Conservation (phyloP, 2,113 vertebrate species). For the Osmerus eperlanus region DNA sequence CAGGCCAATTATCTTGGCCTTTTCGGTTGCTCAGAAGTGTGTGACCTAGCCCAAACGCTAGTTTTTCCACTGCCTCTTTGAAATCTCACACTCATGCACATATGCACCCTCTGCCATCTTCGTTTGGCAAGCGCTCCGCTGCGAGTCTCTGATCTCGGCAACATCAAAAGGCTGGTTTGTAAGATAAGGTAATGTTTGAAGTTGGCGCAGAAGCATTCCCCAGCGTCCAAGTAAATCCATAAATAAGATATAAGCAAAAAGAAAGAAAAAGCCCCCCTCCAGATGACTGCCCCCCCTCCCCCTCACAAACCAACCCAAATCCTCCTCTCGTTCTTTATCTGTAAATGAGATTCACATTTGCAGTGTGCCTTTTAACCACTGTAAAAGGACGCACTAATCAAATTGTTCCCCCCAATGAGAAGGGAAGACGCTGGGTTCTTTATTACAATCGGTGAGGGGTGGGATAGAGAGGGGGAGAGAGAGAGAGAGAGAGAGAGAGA, state of each 20-base stretch:
- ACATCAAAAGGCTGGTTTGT: slow-evolving; percentile 92
- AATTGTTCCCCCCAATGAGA: slow-evolving; percentile 49
- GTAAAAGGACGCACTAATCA: slow-evolving; percentile 53
- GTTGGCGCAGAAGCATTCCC: slow-evolving; percentile 84
- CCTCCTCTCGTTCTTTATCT: slow-evolving; percentile 67
- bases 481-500: too few species aligned
- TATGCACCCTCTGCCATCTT: slow-evolving; percentile 80
- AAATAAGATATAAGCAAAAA: slow-evolving; percentile 90
- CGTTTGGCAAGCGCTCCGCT: slow-evolving; percentile 85
- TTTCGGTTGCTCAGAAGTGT: slow-evolving; percentile 80
- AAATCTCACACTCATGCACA: slow-evolving; percentile 83
- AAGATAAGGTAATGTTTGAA: slow-evolving; percentile 95
- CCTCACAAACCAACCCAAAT: slow-evolving; percentile 39
- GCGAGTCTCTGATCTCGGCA: slow-evolving; percentile 87
- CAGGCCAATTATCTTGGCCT: slow-evolving; percentile 86
- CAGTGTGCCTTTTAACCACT: slow-evolving; percentile 57
- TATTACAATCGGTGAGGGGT: slow-evolving; percentile 29
- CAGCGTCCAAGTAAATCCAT: slow-evolving; percentile 86
- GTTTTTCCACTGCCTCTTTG: slow-evolving; percentile 82
- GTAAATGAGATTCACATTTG: slow-evolving; percentile 70
- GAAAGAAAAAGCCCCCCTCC: slow-evolving; percentile 64
- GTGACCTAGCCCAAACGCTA: slow-evolving; percentile 86
- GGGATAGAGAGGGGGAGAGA: slow-evolving; percentile 6
- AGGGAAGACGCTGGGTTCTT: slow-evolving; percentile 20
- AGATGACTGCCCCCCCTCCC: slow-evolving; percentile 1